Evolutionary conservation across 2,113 vertebrate genomes (phyloP), one percentile per base, ranked within the genome.

Genomic region (Hydrolagus affinis): DNA sequence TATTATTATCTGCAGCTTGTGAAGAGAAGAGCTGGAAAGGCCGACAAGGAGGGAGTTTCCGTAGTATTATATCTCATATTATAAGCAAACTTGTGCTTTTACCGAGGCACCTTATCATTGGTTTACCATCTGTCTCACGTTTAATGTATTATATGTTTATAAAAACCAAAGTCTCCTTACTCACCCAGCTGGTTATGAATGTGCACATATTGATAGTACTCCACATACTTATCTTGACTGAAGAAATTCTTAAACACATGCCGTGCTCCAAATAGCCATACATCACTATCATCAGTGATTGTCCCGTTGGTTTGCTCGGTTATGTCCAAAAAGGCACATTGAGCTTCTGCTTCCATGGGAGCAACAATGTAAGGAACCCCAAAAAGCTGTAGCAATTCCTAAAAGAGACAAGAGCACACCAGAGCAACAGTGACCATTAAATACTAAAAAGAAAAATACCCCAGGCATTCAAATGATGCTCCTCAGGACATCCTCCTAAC

Each of bases 241-340:
- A 99, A 99, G 89, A 99, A 99, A 89, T 99, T 98, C 91, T 94
- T 99, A 90, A 96, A 99, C 87, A 99, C 97, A 0, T 99, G 96
- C 2, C 97, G 93, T 11, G 93, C 98, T 0, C 98, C 98, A 57
- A 99, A 99, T 11, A 99, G 92, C 98, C 98, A 99, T 85, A 99
- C 94, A n/a, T 99, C 98, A 0, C 97, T 98, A 85, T 99, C 97
- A 21, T 99, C 98, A 0, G 98, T 99, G 90, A 99, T 98, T 85
- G 98, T 99, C 71, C 98, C 98, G 0, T 96, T 92, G 0, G 97
- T 98, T 85, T 98, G 97, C 66, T 99, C 97, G 0, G 93, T 90
- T 0, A 95, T 93, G 86, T 99, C 98, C 44, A 99, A 62, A 0
- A 94, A 9, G 0, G 98, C 98, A 44, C 98, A 99, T 88, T 99